Conservation (phyloP, 2,888 invertebrate genomes). For the Ceramica pisi region DNA sequence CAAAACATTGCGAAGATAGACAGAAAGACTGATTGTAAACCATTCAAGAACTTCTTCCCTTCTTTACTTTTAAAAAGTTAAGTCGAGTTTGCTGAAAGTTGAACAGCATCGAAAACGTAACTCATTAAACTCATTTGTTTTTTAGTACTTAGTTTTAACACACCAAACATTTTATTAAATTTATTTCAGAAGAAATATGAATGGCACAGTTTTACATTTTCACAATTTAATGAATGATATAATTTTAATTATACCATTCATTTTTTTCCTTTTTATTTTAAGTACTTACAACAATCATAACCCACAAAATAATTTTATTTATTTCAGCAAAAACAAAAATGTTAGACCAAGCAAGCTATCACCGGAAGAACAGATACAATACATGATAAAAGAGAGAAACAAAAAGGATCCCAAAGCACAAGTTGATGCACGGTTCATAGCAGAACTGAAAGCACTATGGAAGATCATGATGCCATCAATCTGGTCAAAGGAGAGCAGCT, state of each 20-base stretch:
- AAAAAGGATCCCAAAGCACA: conserved; percentile 93
- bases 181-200: too few species aligned
- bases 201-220: too few species aligned
- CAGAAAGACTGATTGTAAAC: background rate
- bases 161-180: too few species aligned
- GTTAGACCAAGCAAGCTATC: conserved; percentile 73
- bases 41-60: too few species aligned
- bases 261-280: background rate
- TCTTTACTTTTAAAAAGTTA: background rate
- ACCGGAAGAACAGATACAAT: conserved; percentile 94
- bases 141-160: too few species aligned
- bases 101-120: background rate
- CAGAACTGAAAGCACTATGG: conserved; percentile 92
- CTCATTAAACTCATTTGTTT: background rate
- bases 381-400: conserved; percentile 94
- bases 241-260: too few species aligned
- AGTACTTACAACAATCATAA: background rate
- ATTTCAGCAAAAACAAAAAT: conserved; percentile 73
- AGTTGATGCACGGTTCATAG: conserved; percentile 94
- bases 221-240: too few species aligned
- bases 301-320: background rate
- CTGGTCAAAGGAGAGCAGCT: conserved; percentile 94
- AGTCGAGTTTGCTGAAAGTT: background rate
- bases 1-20: background rate
- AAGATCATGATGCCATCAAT: conserved; percentile 95